phyloP scores from a whole-genome alignment of 1,140 invertebrate genomes.

The Globodera ellingtonae region DNA sequence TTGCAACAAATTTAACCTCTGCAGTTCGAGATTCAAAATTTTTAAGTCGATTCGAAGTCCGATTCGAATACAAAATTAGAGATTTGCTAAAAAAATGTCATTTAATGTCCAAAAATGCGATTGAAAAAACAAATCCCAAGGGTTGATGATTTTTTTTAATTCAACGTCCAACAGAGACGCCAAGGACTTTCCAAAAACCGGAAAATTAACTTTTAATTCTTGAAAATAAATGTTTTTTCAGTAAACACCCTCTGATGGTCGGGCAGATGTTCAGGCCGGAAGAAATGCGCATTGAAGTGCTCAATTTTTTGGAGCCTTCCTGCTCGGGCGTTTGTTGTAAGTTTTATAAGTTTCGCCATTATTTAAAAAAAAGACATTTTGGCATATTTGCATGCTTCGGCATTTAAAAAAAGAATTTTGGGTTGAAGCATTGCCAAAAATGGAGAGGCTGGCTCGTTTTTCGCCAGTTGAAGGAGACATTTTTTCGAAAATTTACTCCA shows the following conservation, averaged over 20 bases:
- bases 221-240: conserved; percentile 27
- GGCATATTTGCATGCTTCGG: not conserved
- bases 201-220: too few species aligned
- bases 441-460: too few species aligned
- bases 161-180: not conserved
- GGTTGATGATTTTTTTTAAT: not conserved
- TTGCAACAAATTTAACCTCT: not conserved
- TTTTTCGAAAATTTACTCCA: conserved; percentile 5
- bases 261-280: conserved; percentile 48
- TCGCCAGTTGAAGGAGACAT: not conserved
- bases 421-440: not conserved
- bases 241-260: conserved; percentile 55
- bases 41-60: too few species aligned
- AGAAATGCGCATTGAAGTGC: conserved; percentile 53
- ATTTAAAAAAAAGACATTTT: not conserved
- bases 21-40: too few species aligned
- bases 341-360: conserved; percentile 2
- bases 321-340: conserved; percentile 63
- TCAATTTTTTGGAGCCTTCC: conserved; percentile 48
- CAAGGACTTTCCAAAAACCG: not conserved
- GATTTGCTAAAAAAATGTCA: too few species aligned
- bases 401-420: too few species aligned
- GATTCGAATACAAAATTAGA: too few species aligned
- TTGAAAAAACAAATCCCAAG: conserved; percentile 7
- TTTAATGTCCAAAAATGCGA: too few species aligned